Evolutionary conservation across 2,888 invertebrate genomes (phyloP).

Genomic region (Aquatica leii): DNA sequence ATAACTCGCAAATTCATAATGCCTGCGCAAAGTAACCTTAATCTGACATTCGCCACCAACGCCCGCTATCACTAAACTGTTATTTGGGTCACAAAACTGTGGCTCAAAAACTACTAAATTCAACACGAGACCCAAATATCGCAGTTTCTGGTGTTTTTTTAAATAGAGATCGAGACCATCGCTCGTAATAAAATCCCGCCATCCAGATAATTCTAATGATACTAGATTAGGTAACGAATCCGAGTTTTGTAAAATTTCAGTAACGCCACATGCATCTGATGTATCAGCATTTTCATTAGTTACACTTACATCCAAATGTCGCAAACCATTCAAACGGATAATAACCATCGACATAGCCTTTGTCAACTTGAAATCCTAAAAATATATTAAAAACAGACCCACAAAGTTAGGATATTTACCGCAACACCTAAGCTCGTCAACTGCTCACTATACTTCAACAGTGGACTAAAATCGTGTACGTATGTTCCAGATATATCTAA

Average conservation of each 20-base stretch:
- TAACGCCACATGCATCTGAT: conserved; percentile 53
- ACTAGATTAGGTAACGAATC: conserved; percentile 65
- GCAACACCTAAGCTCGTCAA: conserved; percentile 67
- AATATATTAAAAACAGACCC: too few species aligned
- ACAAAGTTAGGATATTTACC: too few species aligned
- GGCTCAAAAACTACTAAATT: conserved; percentile 52
- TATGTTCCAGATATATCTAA: conserved; percentile 73
- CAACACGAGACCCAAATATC: conserved; percentile 56
- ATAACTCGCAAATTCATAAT: conserved; percentile 66
- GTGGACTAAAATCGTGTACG: conserved; percentile 69
- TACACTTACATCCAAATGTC: conserved; percentile 56
- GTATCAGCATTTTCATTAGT: conserved; percentile 51
- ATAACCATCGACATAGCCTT: conserved; percentile 46
- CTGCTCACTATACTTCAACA: conserved; percentile 65
- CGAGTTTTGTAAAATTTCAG: conserved; percentile 61
- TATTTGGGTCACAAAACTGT: conserved; percentile 46
- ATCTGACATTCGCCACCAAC: conserved; percentile 56
- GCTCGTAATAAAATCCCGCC: conserved; percentile 48
- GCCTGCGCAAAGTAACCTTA: conserved; percentile 65
- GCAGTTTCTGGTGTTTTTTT: conserved; percentile 50
- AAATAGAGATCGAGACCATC: conserved; percentile 48
- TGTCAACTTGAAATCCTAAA: conserved; percentile 48
- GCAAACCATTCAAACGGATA: conserved; percentile 47
- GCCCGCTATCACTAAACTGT: conserved; percentile 48
- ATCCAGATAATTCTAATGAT: conserved; percentile 71